phyloP scores from a whole-genome alignment of 2,888 invertebrate species.

The Gibbula magus region DNA sequence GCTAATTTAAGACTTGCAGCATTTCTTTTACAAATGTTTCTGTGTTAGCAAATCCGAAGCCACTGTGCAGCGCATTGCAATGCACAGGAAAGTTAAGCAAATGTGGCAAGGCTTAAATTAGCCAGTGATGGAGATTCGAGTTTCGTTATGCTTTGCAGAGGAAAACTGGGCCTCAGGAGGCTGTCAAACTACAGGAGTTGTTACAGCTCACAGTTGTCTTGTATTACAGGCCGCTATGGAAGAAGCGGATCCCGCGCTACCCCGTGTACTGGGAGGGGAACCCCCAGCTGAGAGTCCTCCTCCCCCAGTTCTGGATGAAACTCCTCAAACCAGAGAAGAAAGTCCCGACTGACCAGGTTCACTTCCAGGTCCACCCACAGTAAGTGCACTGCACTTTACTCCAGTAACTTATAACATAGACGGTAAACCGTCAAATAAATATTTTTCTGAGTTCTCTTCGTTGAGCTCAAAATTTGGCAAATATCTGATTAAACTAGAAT shows the following conservation, averaged over 20 bases:
- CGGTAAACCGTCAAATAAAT: no score
- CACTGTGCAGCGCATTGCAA: no score
- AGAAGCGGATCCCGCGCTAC: slow-evolving; percentile 80
- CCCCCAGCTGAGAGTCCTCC: slow-evolving; percentile 93
- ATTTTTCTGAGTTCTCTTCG: no score
- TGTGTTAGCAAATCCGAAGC: neutral
- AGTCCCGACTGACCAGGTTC: slow-evolving; percentile 85
- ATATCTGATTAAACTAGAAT: no score
- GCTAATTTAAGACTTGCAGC: no score
- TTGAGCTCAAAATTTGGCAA: no score
- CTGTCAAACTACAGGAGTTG: neutral
- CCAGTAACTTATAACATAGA: no score
- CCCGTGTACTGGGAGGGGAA: slow-evolving; percentile 93
- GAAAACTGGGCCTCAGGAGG: neutral
- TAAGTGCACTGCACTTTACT: slow-evolving; percentile 58
- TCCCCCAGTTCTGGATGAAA: slow-evolving; percentile 99
- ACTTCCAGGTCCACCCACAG: slow-evolving; percentile 92
- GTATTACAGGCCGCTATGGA: slow-evolving; percentile 69
- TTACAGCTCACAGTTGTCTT: neutral
- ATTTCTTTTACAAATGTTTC: no score
- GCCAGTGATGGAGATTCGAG: no score
- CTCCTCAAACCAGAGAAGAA: slow-evolving; percentile 82
- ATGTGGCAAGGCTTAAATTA: no score
- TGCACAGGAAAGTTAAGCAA: no score
- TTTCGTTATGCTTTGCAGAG: neutral